phyloP scores from a whole-genome alignment of 1,140 invertebrate genomes.

The Piezodorus guildinii region DNA sequence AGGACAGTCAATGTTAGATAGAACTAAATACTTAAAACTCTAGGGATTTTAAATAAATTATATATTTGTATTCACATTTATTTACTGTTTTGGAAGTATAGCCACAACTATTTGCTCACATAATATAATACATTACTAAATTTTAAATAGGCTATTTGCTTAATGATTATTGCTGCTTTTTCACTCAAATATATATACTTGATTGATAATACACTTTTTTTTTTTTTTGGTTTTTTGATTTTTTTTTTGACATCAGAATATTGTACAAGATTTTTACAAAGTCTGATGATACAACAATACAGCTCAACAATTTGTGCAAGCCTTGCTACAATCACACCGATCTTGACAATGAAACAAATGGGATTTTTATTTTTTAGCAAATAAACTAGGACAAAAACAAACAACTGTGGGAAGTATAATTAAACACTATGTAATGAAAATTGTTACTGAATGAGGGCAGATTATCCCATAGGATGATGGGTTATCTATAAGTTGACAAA shows the following conservation, averaged over 20 bases:
- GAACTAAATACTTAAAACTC: background rate
- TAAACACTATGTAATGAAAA: background rate
- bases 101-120: constrained; percentile 24
- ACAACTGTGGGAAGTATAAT: background rate
- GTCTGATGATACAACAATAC: constrained; percentile 16
- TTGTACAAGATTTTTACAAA: constrained; percentile 15
- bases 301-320: constrained; percentile 22
- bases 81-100: constrained; percentile 22
- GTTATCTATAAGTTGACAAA: too few relatives aligned
- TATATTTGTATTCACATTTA: constrained; percentile 24
- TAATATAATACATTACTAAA: constrained; percentile 24
- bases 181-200: constrained; percentile 17
- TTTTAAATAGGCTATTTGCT: constrained; percentile 22
- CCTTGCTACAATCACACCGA: constrained; percentile 18
- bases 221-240: background rate
- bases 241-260: constrained; percentile 2
- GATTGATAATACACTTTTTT: constrained; percentile 8
- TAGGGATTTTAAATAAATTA: constrained; percentile 20
- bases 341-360: constrained; percentile 4
- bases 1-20: background rate
- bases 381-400: constrained; percentile 5
- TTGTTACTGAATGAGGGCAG: background rate
- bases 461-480: background rate
- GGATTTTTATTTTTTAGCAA: background rate
- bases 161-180: constrained; percentile 23